Evolutionary conservation across 2,888 invertebrate genomes (phyloP).

Genomic region (Leptura quadrifasciata): DNA sequence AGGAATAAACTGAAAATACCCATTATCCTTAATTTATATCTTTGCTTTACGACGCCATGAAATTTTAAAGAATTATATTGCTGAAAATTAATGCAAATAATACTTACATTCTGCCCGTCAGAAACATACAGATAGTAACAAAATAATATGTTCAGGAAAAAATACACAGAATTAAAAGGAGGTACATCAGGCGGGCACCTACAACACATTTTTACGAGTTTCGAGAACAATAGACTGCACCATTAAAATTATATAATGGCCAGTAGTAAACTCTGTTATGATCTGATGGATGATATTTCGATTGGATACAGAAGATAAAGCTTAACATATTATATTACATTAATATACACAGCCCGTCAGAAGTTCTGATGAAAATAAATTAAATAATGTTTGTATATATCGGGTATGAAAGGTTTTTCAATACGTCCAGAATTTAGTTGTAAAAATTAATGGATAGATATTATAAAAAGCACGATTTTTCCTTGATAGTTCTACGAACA

Average conservation of each 20-base stretch:
- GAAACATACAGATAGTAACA: constrained; percentile 22
- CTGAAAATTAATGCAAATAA: not conserved
- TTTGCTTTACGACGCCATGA: too few relatives aligned
- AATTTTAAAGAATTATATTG: too few relatives aligned
- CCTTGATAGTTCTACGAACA: too few relatives aligned
- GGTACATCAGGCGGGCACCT: constrained; percentile 30
- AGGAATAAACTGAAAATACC: too few relatives aligned
- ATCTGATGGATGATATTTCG: not conserved
- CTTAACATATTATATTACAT: not conserved
- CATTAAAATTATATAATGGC: constrained; percentile 22
- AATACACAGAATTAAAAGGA: constrained; percentile 23
- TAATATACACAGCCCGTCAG: not conserved
- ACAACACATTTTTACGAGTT: constrained; percentile 38
- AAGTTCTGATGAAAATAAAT: too few relatives aligned
- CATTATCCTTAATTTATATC: too few relatives aligned
- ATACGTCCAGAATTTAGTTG: too few relatives aligned
- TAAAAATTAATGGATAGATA: too few relatives aligned
- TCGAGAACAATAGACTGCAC: not conserved
- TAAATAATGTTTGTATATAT: too few relatives aligned
- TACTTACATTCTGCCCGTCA: constrained; percentile 13
- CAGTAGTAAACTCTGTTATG: constrained; percentile 16
- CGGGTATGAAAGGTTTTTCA: too few relatives aligned
- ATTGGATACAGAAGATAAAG: not conserved
- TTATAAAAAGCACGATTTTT: too few relatives aligned
- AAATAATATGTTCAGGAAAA: constrained; percentile 20